phyloP scores from a whole-genome alignment of 2,797 vertebrate species.

The Columba guinea region DNA sequence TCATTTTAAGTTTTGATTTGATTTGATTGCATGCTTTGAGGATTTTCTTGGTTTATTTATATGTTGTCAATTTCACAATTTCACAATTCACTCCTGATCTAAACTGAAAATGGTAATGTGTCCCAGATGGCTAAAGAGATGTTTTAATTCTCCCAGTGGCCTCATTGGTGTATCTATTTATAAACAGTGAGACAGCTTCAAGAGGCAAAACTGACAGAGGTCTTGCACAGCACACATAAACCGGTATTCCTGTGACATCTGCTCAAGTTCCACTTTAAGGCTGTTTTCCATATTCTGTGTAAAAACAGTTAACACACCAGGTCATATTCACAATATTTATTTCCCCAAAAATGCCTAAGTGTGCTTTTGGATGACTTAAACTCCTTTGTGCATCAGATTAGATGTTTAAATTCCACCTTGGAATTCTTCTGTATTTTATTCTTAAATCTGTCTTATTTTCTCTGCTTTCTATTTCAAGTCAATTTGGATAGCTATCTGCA shows the following conservation, averaged over 20 bases:
- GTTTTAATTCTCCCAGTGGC: background rate
- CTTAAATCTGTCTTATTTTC: background rate
- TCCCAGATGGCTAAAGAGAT: background rate
- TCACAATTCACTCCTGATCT: background rate
- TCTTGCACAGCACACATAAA: background rate
- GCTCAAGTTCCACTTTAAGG: background rate
- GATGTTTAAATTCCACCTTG: background rate
- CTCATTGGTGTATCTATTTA: background rate
- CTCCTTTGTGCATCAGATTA: background rate
- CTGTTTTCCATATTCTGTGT: background rate
- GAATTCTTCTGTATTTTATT: background rate
- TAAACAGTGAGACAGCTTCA: background rate
- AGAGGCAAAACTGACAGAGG: background rate
- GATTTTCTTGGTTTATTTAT: background rate
- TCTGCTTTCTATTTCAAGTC: background rate
- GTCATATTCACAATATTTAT: background rate
- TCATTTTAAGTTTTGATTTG: background rate
- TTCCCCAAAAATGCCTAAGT: background rate
- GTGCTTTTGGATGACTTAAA: background rate
- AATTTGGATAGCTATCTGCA: background rate
- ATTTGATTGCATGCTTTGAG: background rate
- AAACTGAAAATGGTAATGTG: background rate
- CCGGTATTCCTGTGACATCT: background rate
- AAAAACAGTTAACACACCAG: background rate
- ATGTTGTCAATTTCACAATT: background rate